Evolutionary conservation across 2,113 vertebrate genomes (phyloP).

Genomic region (Nematolebias whitei): DNA sequence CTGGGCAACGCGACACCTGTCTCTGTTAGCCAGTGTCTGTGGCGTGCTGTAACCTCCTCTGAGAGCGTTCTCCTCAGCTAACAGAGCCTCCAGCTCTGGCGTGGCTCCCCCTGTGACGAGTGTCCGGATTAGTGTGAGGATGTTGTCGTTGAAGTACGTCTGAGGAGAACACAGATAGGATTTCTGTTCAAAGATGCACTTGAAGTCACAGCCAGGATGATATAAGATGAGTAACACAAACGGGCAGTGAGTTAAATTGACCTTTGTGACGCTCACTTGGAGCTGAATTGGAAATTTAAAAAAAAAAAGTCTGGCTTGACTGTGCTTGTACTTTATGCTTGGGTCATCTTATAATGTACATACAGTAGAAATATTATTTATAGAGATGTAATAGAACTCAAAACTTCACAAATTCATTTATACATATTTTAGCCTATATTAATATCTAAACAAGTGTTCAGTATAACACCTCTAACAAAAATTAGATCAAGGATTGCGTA

Average conservation of each 20-base stretch:
- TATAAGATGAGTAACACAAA: not conserved
- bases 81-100: conserved; percentile 94
- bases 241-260: too few relatives aligned
- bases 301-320: not conserved
- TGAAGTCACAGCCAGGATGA: conserved; percentile 70
- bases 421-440: too few relatives aligned
- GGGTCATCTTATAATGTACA: too few relatives aligned
- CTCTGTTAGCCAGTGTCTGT: conserved; percentile 97
- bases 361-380: too few relatives aligned
- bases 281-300: too few relatives aligned
- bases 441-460: too few relatives aligned
- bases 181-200: conserved; percentile 78
- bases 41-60: conserved; percentile 97
- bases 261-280: too few relatives aligned
- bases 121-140: conserved; percentile 97
- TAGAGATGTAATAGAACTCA: too few relatives aligned
- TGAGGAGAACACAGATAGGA: conserved; percentile 77
- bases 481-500: too few relatives aligned
- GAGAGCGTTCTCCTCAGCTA: conserved; percentile 96
- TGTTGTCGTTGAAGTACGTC: conserved; percentile 99
- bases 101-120: conserved; percentile 98
- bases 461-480: too few relatives aligned
- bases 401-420: too few relatives aligned
- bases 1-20: conserved; percentile 98
- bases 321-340: conserved; percentile 14